Base-by-base conservation (phyloP, 2,797 vertebrate species). In the Triplophysa bombifrons region DNA sequence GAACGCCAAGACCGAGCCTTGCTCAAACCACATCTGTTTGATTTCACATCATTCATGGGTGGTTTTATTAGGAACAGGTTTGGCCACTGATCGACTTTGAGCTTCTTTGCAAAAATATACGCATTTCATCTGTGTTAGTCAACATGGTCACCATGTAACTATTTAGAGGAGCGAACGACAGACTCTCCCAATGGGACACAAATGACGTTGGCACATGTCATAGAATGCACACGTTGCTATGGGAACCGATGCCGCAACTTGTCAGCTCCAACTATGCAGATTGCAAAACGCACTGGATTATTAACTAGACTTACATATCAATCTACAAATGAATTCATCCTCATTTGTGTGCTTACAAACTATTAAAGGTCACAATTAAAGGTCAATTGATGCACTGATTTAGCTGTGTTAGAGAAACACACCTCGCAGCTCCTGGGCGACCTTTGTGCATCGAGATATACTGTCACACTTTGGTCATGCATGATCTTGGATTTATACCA, bases 171-270 rank as follows among this genome's bases (percentile, higher is more conserved):
- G 53, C 67, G 41, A 75, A 76, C n/a, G 61, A 63, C 65, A 82
- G 44, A 63, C 66, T 48, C 58, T 76, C 81, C 81, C 78, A 41
- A 25, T 50, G 78, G 81, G 82, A 77, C 69, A 78, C 65, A 69
- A 80, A 34, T 85, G 83, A 85, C 77, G 83, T 50, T 38, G 8
- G 34, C 55, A 70, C 60, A 58, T 60, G 76, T 68, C 51, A 12
- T 34, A 78, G 68, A 61, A 80, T 53, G 48, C 44, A 48, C 4
- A 48, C 63, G 83, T 86, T 84, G 76, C 85, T 78, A 86, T 86
- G 74, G 83, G 82, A 86, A 86, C 85, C 55, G 65, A 38, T 82
- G 82, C 73, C 16, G 8, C 53, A 72, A 77, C 69, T 55, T 71
- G 76, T 69, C 80, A 75, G 83, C 46, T 58, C 34, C 25, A 72